A percentile compares a stretch with the other conserved stretches of the same genome.
phyloP scores from a whole-genome alignment of 1,140 invertebrate species.

The Heterodera schachtii region DNA sequence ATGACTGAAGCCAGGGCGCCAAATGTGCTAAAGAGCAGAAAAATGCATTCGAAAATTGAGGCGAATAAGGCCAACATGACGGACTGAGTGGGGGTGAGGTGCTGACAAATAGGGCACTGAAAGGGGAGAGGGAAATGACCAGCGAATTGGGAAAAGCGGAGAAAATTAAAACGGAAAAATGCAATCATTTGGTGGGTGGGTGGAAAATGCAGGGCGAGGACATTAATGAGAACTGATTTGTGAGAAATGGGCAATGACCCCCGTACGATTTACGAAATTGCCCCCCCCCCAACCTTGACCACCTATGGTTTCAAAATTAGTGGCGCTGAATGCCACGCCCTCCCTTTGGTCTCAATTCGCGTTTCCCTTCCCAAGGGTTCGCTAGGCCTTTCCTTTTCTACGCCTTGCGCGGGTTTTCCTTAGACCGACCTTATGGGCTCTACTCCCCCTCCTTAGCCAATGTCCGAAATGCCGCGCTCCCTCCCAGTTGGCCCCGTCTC shows the following conservation, averaged over 20 bases:
- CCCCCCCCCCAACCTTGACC: no score
- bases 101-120: conserved; percentile 1
- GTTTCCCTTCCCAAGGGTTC: background rate
- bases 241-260: background rate
- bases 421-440: background rate
- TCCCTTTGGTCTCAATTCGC: background rate
- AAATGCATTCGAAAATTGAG: conserved; percentile 21
- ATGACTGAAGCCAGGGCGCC: conserved; percentile 16
- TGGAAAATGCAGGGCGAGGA: background rate
- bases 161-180: background rate
- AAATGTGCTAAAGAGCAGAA: conserved; percentile 15
- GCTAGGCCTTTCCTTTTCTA: background rate
- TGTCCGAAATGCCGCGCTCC: background rate
- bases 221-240: background rate
- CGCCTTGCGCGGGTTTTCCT: background rate
- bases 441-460: background rate
- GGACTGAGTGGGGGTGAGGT: background rate
- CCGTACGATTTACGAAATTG: no score
- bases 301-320: no score
- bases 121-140: background rate
- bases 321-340: no score
- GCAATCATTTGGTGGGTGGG: no score
- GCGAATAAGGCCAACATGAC: conserved; percentile 5
- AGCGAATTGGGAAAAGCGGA: background rate
- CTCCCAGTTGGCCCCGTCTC: background rate